A percentile compares a stretch with the other conserved stretches of the same genome.
phyloP scores from a whole-genome alignment of 2,113 vertebrate genomes.

The Pituophis catenifer region DNA sequence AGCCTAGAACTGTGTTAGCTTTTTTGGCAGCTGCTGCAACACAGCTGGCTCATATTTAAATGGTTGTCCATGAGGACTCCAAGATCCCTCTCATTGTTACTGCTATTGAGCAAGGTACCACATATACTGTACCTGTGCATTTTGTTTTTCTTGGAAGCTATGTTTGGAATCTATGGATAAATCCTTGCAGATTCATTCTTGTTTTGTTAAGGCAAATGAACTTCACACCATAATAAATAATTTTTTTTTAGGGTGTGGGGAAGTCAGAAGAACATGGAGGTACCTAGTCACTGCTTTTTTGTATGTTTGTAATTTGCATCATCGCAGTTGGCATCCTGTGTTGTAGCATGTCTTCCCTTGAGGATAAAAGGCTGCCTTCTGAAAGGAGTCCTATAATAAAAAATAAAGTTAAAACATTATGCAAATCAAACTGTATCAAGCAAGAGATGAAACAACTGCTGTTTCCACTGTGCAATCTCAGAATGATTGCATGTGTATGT shows the following conservation, averaged over 20 bases:
- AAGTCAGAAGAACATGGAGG: slow-evolving; percentile 36
- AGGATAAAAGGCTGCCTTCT: slow-evolving; percentile 36
- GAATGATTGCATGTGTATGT: slow-evolving; percentile 29
- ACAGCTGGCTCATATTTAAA: too few relatives aligned
- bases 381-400: slow-evolving; percentile 43
- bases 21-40: too few relatives aligned
- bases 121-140: too few relatives aligned
- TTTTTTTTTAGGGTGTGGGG: slow-evolving; percentile 40
- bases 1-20: too few relatives aligned
- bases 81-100: too few relatives aligned
- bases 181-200: slow-evolving; percentile 34
- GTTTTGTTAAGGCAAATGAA: slow-evolving; percentile 35
- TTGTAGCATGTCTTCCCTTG: slow-evolving; percentile 45
- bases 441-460: slow-evolving; percentile 56
- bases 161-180: slow-evolving; percentile 13
- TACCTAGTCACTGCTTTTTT: slow-evolving; percentile 45
- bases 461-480: slow-evolving; percentile 38
- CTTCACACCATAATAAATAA: slow-evolving; percentile 15
- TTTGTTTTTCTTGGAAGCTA: too few relatives aligned
- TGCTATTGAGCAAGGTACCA: too few relatives aligned
- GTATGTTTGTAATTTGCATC: slow-evolving; percentile 55
- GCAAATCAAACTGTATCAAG: slow-evolving; percentile 62
- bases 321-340: slow-evolving; percentile 45
- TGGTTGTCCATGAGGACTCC: too few relatives aligned
- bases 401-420: slow-evolving; percentile 59